These are phyloP conservation scores for Drosophila athabasca DNA, from an alignment of 1,140 invertebrate genomes.

Conservation along the genomic window DNA sequence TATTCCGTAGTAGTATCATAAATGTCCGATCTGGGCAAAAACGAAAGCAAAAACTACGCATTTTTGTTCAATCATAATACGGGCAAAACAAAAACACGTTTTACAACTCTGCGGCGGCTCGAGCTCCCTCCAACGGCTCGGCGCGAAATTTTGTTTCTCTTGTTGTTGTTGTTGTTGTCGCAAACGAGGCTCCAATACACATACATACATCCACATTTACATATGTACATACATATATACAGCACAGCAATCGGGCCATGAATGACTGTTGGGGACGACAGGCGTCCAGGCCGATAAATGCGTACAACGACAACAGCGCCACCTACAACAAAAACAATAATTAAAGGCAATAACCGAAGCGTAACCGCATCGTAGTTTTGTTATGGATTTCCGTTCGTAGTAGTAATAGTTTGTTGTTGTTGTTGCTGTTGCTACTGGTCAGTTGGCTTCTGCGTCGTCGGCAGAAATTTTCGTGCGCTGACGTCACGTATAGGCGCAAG, in stretches of 20 bases:
- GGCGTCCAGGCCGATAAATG: conserved; percentile 22
- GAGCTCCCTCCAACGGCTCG: conserved; percentile 5
- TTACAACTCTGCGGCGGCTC: conserved; percentile 64
- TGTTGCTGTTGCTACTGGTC: conserved; percentile 40
- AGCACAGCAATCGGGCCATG: conserved; percentile 54
- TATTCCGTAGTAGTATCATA: conserved; percentile 33
- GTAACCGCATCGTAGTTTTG: conserved; percentile 73
- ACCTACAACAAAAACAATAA: conserved; percentile 47
- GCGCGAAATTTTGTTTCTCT: conserved; percentile 64
- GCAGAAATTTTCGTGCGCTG: conserved; percentile 61
- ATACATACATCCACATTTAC: conserved; percentile 17
- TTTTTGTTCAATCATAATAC: conserved; percentile 50
- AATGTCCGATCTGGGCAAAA: conserved; percentile 61
- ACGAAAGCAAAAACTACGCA: conserved; percentile 68
- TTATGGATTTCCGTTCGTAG: conserved; percentile 64
- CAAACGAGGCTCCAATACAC: conserved; percentile 42
- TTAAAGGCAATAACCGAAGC: conserved; percentile 80
- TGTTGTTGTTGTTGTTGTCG: conserved; percentile 29
- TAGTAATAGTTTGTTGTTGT: conserved; percentile 53
- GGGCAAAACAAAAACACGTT: conserved; percentile 74
- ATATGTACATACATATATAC: conserved; percentile 27
- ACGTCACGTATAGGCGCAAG: conserved; percentile 60
- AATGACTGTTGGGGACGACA: conserved; percentile 57
- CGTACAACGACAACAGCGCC: conserved; percentile 50
- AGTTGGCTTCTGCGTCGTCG: conserved; percentile 64